Base-by-base conservation (phyloP, 2,113 vertebrate genomes). In the Alethe diademata region DNA sequence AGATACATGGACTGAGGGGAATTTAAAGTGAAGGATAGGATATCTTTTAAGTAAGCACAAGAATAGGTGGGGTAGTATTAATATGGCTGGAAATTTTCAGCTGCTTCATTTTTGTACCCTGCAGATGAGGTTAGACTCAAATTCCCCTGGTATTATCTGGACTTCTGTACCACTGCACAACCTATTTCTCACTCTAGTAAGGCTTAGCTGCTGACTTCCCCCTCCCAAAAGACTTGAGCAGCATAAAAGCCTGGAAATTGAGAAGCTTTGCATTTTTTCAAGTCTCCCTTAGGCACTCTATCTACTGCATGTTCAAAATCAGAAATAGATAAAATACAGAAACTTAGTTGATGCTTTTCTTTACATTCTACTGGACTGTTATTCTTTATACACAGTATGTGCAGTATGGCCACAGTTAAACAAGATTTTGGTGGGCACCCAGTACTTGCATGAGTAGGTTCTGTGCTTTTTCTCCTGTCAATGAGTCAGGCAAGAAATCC, bases 381-480 rank as follows among this genome's bases (percentile, higher is more conserved):
- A 35, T 4, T n/a, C 12, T 53, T 11, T 26, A 29, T 64, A 48
- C 54, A 23, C 22, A 48, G 45, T 19, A 26, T 19, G 14, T 71
- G n/a, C 5, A 11, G 11, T 10, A 9, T 29, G 36, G 40, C 19
- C 51, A 58, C 29, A 81, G 20, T 19, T 73, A 40, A 70, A 69
- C 1, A 9, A 47, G 31, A 45, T 53, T 88, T 75, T 65, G 19
- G 11, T 74, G 35, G 16, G 9, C 26, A 51, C 42, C 12, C 25
- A 51, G 10, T 38, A 18, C 26, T 75, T 1, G 0, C 14, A 43
- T 1, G 2, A 69, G 19, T 11, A 17, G 50, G 5, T 78, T 45
- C 19, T 48, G 7, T 40, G 7, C 5, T 53, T 53, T 8, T 42
- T 19, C 6, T 60, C 7, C 29, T 65, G 22, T 40, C 62, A 64